Evolutionary conservation across 2,888 invertebrate genomes (phyloP).

Genomic region (Sycophila texana): DNA sequence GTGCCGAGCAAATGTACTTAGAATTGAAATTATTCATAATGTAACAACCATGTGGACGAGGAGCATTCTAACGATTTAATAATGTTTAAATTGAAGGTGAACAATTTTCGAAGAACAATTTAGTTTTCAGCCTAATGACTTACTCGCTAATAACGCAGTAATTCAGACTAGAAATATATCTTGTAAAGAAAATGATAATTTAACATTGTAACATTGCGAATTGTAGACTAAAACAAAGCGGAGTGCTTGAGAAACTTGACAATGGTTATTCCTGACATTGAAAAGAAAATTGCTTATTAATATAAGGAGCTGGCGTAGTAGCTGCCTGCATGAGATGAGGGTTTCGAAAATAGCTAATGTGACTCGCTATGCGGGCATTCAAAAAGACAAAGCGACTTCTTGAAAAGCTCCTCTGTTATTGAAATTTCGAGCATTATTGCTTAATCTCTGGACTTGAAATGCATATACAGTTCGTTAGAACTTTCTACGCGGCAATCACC

Average conservation of each 20-base stretch:
- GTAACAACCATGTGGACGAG: no score
- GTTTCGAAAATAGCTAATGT: slow-evolving; percentile 42
- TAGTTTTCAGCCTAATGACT: no score
- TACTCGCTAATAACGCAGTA: no score
- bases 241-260: neutral
- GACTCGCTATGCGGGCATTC: slow-evolving; percentile 14
- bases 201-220: no score
- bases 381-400: slow-evolving; percentile 33
- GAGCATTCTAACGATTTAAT: no score
- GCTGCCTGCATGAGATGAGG: neutral
- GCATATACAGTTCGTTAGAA: neutral
- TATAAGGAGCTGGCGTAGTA: neutral
- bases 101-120: no score
- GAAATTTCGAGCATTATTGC: slow-evolving; percentile 16
- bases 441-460: neutral
- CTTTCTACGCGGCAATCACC: slow-evolving; percentile 8
- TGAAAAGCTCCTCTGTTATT: slow-evolving; percentile 35
- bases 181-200: no score
- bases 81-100: no score
- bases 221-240: slow-evolving; percentile 26
- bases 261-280: slow-evolving; percentile 20
- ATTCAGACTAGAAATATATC: no score
- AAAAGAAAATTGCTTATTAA: slow-evolving; percentile 25
- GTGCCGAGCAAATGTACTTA: no score
- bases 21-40: no score